Evolutionary conservation across 2,888 invertebrate genomes (phyloP), one percentile per base, ranked within the genome.

Genomic region (Drosophila neotestacea): DNA sequence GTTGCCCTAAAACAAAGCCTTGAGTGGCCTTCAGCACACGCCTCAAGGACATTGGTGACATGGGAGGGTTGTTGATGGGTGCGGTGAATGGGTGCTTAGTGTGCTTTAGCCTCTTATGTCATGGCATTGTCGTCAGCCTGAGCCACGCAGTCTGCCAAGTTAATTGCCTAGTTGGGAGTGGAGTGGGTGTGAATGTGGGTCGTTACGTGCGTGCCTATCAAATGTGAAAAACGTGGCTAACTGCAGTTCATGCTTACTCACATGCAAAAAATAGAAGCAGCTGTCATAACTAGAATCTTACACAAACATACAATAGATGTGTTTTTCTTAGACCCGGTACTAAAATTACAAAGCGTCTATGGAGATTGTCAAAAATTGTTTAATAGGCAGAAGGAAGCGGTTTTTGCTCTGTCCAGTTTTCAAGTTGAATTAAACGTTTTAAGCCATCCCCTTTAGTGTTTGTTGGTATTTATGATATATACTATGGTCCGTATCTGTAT

Each of bases 81-180:
- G 62, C 64, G 27, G 44, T 32, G 47, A 22, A 4, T 55, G 16
- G 16, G n/a, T 32, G 34, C 16, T 38, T 48, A 10, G 42, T 30
- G 34, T 42, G 36, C n/a, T 50, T 41, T 22, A 22, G 13, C 30
- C 39, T 42, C 51, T 79, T 71, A 74, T 79, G 67, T 72, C 63
- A 80, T 68, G 65, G 65, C 62, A 61, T 7, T 54, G 56, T 30
- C 61, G 56, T 30, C 39, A 46, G 27, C 46, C 46, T 70, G 73
- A 75, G 83, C 79, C 79, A 82, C 76, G 79, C 79, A 79, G 79
- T 80, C 83, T 80, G 72, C 72, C 83, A 80, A 75, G 70, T 75
- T 82, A 79, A 80, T 82, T 82, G 83, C 63, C 79, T 36, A 34
- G 55, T 44, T 36, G 47, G 39, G 58, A 47, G 75, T 62, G 75